These are phyloP conservation scores for Pseudorhiza aurosa DNA, from an alignment of 30 jellyfish, hydroid and myxozoan genomes.

Conservation along the genomic window DNA sequence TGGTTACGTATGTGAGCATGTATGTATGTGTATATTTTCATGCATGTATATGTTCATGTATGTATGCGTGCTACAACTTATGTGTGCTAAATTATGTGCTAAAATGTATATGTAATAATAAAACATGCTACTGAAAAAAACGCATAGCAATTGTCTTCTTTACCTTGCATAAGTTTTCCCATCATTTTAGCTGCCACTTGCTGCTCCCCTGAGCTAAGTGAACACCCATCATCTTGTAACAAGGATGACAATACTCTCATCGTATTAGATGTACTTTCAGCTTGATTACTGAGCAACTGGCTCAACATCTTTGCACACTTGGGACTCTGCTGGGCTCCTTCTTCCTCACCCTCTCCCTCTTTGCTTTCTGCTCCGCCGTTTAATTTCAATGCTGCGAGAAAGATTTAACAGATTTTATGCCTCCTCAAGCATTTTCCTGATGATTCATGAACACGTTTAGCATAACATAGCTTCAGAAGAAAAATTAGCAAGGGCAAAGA, in stretches of 20 bases:
- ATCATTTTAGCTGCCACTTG: constrained; percentile 95
- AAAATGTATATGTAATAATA: no score
- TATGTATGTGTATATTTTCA: no score
- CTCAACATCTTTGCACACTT: constrained; percentile 96
- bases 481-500: no score
- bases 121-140: no score
- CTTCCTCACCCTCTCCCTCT: constrained; percentile 51
- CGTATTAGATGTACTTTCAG: constrained; percentile 97
- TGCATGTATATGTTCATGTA: no score
- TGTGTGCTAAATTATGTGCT: no score
- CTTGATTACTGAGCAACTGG: constrained; percentile 91
- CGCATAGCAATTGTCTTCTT: no score
- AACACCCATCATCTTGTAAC: constrained; percentile 97
- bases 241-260: constrained; percentile 90
- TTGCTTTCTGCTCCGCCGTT: constrained; percentile 45
- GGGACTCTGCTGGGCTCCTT: constrained; percentile 59
- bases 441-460: no score
- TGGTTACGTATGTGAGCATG: no score
- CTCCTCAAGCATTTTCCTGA: no score
- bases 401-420: background rate
- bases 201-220: constrained; percentile 90
- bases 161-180: constrained; percentile 98
- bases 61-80: no score
- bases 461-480: no score
- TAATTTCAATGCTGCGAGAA: constrained; percentile 44